Percentiles rank a stretch among this genome's conserved stretches.
Evolutionary conservation across 2,888 invertebrate species (phyloP).

Genomic region (Oegoconia quadripuncta): DNA sequence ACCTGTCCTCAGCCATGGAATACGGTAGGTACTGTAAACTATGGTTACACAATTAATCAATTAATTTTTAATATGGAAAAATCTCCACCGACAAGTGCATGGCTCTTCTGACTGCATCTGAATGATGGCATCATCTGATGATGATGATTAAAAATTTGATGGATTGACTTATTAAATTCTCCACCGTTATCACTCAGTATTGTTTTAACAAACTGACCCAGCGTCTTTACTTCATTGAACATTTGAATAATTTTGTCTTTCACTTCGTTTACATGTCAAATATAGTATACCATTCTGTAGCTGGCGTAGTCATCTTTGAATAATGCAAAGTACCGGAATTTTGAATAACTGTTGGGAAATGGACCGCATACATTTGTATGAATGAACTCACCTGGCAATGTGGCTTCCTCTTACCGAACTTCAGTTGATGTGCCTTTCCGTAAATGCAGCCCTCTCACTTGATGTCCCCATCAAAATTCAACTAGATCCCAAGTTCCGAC

Average conservation of each 20-base stretch:
- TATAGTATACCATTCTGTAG: not conserved
- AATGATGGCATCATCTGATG: too few species aligned
- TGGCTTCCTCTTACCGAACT: slow-evolving; percentile 16
- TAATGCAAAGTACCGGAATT: slow-evolving; percentile 6
- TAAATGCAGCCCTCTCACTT: slow-evolving; percentile 16
- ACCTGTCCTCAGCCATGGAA: too few species aligned
- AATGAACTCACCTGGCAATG: slow-evolving; percentile 8
- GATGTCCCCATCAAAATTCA: too few species aligned
- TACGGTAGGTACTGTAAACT: too few species aligned
- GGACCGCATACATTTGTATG: slow-evolving; percentile 13
- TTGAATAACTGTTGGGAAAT: slow-evolving; percentile 3
- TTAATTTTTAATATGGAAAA: too few species aligned
- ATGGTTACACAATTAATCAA: too few species aligned
- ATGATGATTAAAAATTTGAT: too few species aligned
- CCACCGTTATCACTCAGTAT: too few species aligned
- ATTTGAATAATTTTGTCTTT: not conserved
- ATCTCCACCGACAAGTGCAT: too few species aligned
- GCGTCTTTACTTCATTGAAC: not conserved
- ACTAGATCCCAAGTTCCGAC: too few species aligned
- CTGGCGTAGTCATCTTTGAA: slow-evolving; percentile 3
- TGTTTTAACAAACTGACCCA: not conserved
- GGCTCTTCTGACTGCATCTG: too few species aligned
- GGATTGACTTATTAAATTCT: too few species aligned
- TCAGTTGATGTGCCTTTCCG: slow-evolving; percentile 13
- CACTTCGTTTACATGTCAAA: not conserved